A percentile compares a stretch with the other conserved stretches of the same genome.
These are phyloP conservation scores for Nasonovia ribisnigri DNA, from an alignment of 2,888 invertebrate genomes.

Conservation along the genomic window DNA sequence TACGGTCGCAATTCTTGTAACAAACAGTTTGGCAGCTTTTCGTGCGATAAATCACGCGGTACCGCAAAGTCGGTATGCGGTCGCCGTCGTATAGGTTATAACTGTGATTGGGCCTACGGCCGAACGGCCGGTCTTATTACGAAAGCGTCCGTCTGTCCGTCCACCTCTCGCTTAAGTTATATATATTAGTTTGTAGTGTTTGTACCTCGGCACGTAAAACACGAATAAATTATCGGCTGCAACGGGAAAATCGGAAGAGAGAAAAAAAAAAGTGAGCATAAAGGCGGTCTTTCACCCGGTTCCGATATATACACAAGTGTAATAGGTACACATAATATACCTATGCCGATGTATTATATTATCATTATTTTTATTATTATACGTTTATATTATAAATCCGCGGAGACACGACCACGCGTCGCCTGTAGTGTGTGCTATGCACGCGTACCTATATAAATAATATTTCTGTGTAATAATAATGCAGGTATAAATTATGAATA, in stretches of 20 bases:
- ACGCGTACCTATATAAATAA: not conserved
- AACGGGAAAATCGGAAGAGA: slow-evolving; percentile 25
- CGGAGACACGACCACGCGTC: slow-evolving; percentile 41
- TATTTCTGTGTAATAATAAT: not conserved
- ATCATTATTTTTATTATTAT: not conserved
- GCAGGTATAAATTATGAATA: not conserved
- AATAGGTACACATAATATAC: slow-evolving; percentile 7
- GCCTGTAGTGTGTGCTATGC: not conserved
- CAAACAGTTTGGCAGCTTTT: slow-evolving; percentile 54
- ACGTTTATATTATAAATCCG: not conserved
- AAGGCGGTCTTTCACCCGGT: slow-evolving; percentile 44
- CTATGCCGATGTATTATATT: not conserved
- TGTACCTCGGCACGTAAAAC: slow-evolving; percentile 22
- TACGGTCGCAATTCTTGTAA: not conserved
- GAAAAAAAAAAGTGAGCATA: not conserved
- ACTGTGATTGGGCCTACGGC: slow-evolving; percentile 27
- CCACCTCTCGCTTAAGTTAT: not conserved
- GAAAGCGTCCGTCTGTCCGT: slow-evolving; percentile 8
- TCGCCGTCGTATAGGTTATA: not conserved
- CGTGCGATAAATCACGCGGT: slow-evolving; percentile 51
- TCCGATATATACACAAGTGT: not conserved
- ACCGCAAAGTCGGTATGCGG: slow-evolving; percentile 37
- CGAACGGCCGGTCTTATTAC: slow-evolving; percentile 22
- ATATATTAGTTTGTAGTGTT: not conserved
- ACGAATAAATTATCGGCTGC: slow-evolving; percentile 25